Conservation (phyloP, 2,888 invertebrate species). For the Megastigmus dorsalis region DNA sequence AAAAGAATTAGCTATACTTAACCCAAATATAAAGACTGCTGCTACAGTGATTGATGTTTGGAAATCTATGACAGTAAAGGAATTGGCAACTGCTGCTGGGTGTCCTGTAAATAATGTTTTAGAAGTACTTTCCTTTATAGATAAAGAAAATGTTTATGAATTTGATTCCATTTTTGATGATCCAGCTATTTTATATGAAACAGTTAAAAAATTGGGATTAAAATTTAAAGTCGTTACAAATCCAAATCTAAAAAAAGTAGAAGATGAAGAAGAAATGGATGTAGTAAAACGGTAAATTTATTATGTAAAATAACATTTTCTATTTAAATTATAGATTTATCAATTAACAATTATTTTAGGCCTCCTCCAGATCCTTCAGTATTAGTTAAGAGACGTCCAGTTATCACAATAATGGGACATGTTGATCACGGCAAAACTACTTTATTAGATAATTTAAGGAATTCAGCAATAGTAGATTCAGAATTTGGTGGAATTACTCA, state of each 20-base stretch:
- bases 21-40: constrained; percentile 77
- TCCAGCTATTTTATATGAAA: constrained; percentile 80
- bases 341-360: constrained; percentile 53
- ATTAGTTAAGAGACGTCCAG: constrained; percentile 87
- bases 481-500: constrained; percentile 99
- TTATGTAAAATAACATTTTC: constrained; percentile 3
- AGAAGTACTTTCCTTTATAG: constrained; percentile 81
- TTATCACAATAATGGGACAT: constrained; percentile 99
- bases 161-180: constrained; percentile 79
- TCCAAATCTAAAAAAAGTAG: constrained; percentile 66
- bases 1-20: constrained; percentile 76
- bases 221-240: constrained; percentile 77
- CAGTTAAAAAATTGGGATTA: constrained; percentile 82
- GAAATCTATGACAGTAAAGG: constrained; percentile 86
- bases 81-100: constrained; percentile 81
- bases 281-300: constrained; percentile 63
- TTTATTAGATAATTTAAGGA: constrained; percentile 89
- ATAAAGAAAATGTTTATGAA: constrained; percentile 77
- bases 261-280: constrained; percentile 69
- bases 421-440: constrained; percentile 99
- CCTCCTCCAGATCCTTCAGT: constrained; percentile 81
- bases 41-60: constrained; percentile 82
- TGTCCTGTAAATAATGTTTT: constrained; percentile 82
- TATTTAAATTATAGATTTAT: constrained; percentile 10
- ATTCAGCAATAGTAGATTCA: constrained; percentile 89